Conservation (phyloP, 2,113 vertebrate species). For the Lichenostomus cassidix region DNA sequence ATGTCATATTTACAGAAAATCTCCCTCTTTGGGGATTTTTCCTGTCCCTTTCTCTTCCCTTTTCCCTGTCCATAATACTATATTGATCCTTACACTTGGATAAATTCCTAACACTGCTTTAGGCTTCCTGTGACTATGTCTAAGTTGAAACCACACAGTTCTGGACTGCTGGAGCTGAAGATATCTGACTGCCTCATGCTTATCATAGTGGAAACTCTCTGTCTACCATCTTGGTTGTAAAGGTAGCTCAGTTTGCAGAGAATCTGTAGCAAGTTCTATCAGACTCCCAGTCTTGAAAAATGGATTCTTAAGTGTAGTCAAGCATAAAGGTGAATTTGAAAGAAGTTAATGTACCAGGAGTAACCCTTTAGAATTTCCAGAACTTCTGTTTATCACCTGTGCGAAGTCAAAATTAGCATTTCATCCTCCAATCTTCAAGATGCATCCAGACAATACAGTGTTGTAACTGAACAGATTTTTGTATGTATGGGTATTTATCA, state of each 20-base stretch:
- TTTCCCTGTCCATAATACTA: not conserved
- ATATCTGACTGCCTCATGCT: not conserved
- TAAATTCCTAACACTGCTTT: not conserved
- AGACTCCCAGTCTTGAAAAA: not conserved
- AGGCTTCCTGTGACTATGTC: not conserved
- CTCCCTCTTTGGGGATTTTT: accelerated
- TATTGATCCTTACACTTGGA: not conserved
- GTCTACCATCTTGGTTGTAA: not conserved
- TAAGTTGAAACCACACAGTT: not conserved
- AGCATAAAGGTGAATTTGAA: not conserved
- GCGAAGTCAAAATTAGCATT: not conserved
- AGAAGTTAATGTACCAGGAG: not conserved
- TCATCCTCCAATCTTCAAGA: not conserved
- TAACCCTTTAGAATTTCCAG: not conserved
- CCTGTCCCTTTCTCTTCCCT: not conserved
- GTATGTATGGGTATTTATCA: not conserved
- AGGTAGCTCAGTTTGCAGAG: not conserved
- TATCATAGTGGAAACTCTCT: not conserved
- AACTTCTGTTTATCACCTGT: not conserved
- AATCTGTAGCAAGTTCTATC: not conserved
- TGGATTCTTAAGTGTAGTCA: not conserved
- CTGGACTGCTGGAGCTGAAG: not conserved
- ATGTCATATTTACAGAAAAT: not conserved
- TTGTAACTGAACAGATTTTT: not conserved
- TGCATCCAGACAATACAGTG: not conserved